Conservation (phyloP, 30 jellyfish, hydroid and myxozoan genomes). For the Calvadosia cruxmelitensis region DNA sequence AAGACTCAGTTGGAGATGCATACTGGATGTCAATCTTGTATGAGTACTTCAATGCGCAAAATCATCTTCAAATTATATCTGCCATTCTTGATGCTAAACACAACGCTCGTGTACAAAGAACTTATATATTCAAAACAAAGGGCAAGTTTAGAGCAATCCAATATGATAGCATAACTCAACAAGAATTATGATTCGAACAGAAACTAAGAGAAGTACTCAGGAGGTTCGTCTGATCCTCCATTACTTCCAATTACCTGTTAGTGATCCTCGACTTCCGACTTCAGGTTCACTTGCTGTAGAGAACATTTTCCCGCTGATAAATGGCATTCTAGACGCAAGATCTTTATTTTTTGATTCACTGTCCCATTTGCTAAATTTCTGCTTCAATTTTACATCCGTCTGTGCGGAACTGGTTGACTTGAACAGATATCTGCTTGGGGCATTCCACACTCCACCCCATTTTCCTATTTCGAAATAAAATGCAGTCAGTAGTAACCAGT, state of each 20-base stretch:
- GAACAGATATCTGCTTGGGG: conserved; percentile 49
- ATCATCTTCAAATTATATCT: no score
- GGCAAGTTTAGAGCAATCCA: no score
- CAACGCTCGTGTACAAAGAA: not conserved
- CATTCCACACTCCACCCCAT: conserved; percentile 93
- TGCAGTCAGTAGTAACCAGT: no score
- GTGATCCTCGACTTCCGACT: conserved; percentile 26
- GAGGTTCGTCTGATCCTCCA: no score
- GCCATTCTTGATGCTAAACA: not conserved
- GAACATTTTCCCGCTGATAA: conserved; percentile 22
- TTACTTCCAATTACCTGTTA: conserved; percentile 83
- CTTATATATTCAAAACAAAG: no score
- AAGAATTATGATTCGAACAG: no score
- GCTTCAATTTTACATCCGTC: conserved; percentile 37
- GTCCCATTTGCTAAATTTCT: conserved; percentile 63
- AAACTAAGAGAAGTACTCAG: no score
- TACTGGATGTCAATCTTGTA: no score
- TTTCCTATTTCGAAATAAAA: conserved; percentile 23
- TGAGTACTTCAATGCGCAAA: no score
- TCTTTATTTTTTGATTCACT: conserved; percentile 2
- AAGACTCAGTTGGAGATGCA: no score
- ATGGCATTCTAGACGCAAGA: conserved; percentile 51
- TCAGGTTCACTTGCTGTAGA: conserved; percentile 23
- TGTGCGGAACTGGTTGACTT: conserved; percentile 33
- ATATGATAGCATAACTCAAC: no score